These are phyloP conservation scores for Yponomeuta sedellus DNA, from an alignment of 2,888 invertebrate species.

Conservation along the genomic window DNA sequence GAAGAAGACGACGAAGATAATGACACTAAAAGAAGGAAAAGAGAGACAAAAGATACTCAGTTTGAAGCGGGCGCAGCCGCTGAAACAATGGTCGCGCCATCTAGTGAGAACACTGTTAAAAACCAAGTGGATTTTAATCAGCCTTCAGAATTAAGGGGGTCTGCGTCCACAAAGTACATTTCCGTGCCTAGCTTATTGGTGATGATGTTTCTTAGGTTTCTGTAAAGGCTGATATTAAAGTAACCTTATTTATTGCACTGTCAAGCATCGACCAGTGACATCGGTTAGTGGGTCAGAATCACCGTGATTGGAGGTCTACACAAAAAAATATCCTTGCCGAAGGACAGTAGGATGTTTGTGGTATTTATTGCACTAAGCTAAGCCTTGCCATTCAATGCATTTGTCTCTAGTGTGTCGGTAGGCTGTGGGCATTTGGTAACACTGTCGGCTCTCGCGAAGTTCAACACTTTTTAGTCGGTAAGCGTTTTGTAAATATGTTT, in stretches of 20 bases:
- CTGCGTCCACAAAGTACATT: not conserved
- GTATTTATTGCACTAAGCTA: slow-evolving; percentile 47
- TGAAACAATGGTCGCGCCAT: not conserved
- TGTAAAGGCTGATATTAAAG: slow-evolving; percentile 39
- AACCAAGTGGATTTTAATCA: slow-evolving; percentile 50
- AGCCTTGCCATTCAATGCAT: slow-evolving; percentile 71
- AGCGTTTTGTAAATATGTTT: slow-evolving; percentile 69
- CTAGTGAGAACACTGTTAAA: slow-evolving; percentile 29
- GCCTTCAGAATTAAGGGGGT: slow-evolving; percentile 18
- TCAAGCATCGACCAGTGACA: not conserved
- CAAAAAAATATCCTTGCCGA: not conserved
- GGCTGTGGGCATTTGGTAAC: slow-evolving; percentile 31
- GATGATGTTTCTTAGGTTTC: slow-evolving; percentile 36
- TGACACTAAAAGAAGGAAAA: slow-evolving; percentile 30
- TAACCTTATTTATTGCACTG: slow-evolving; percentile 63
- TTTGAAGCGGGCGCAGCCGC: slow-evolving; percentile 46
- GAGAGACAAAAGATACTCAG: slow-evolving; percentile 51
- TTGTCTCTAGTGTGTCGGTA: slow-evolving; percentile 30
- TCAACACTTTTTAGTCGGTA: slow-evolving; percentile 64
- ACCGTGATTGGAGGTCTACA: not conserved
- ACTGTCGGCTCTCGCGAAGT: slow-evolving; percentile 28
- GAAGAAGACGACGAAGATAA: slow-evolving; percentile 7
- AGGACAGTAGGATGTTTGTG: not conserved
- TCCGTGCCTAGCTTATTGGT: slow-evolving; percentile 37
- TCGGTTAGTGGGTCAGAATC: no score